A percentile compares a stretch with the other conserved stretches of the same genome.
These are phyloP conservation scores for Alloplasta piceator DNA, from an alignment of 2,888 invertebrate species.

Conservation along the genomic window DNA sequence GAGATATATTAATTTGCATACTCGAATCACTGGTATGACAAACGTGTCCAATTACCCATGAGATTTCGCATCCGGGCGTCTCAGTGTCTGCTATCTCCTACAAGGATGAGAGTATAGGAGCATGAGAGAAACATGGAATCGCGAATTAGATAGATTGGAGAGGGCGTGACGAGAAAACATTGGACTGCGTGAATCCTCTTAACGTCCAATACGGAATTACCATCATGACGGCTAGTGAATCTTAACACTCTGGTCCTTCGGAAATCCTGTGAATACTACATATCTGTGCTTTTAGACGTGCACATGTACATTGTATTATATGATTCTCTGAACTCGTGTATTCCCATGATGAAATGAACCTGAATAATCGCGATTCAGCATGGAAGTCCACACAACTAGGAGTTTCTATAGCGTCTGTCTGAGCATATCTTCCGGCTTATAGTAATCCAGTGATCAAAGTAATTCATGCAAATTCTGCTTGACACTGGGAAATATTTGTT, in stretches of 20 bases:
- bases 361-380: too few species aligned
- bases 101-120: conserved; percentile 33
- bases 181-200: conserved; percentile 61
- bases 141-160: neutral
- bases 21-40: conserved; percentile 69
- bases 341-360: too few species aligned
- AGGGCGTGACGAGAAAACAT: conserved; percentile 46
- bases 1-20: conserved; percentile 72
- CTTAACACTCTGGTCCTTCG: conserved; percentile 17
- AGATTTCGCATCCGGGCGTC: conserved; percentile 47
- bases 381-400: neutral
- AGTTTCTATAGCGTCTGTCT: neutral
- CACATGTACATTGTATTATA: too few species aligned
- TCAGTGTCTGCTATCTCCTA: conserved; percentile 31
- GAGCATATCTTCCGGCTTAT: neutral
- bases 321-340: too few species aligned
- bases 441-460: neutral
- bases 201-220: conserved; percentile 61
- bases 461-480: neutral
- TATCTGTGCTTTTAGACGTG: too few species aligned
- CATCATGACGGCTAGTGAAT: conserved; percentile 51
- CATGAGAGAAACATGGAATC: conserved; percentile 9
- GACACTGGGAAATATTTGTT: neutral
- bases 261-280: neutral
- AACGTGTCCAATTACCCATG: conserved; percentile 74